Conservation (phyloP, 2,797 vertebrate genomes). For the Triplophysa yarkandensis region DNA sequence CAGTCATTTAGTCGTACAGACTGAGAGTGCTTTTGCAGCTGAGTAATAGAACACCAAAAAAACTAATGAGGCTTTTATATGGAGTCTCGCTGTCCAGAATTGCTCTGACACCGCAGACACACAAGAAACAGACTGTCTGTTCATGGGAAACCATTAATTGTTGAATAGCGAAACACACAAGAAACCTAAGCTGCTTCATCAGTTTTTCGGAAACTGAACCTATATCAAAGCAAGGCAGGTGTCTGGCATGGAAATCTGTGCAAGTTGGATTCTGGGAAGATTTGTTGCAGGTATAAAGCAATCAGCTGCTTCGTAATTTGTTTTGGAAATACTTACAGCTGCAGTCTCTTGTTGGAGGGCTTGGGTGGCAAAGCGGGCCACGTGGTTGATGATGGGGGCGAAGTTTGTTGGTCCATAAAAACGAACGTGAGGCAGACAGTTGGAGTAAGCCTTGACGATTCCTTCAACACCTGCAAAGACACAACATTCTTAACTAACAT, state of each 20-base stretch:
- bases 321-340: constrained; percentile 75
- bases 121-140: constrained; percentile 16
- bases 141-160: constrained; percentile 26
- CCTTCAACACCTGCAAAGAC: constrained; percentile 87
- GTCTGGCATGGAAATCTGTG: neutral
- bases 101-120: constrained; percentile 18
- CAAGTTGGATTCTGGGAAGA: neutral
- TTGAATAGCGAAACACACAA: constrained; percentile 7
- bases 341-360: constrained; percentile 91
- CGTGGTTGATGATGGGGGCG: constrained; percentile 93
- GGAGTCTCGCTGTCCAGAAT: neutral
- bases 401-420: constrained; percentile 99
- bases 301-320: neutral
- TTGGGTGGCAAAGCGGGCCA: constrained; percentile 92
- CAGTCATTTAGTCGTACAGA: constrained; percentile 16
- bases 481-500: neutral
- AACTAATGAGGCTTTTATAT: constrained; percentile 32
- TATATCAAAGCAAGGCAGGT: neutral
- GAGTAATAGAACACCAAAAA: constrained; percentile 28
- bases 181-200: neutral
- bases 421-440: constrained; percentile 93
- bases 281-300: neutral
- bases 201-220: neutral
- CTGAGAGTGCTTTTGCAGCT: constrained; percentile 28
- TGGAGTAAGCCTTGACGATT: constrained; percentile 91